Conservation (phyloP, 2,888 invertebrate species). For the Anodontia alba region DNA sequence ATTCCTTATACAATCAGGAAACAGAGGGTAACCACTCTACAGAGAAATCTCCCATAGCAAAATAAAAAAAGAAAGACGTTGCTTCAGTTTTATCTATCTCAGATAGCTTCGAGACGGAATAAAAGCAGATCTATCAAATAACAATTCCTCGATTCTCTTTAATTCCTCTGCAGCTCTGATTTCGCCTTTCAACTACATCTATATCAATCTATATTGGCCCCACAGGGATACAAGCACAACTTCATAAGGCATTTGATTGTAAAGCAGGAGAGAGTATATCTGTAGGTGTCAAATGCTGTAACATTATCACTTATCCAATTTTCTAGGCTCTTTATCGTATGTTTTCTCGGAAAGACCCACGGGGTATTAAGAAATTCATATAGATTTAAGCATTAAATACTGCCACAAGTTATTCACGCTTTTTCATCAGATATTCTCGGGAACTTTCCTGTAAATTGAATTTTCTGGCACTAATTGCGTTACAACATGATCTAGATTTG, state of each 20-base stretch:
- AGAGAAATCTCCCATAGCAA: too few species aligned
- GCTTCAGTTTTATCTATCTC: neutral
- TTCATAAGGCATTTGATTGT: neutral
- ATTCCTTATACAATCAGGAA: too few species aligned
- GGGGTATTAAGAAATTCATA: slow-evolving; percentile 15
- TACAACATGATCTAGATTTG: neutral
- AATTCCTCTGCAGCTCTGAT: slow-evolving; percentile 1
- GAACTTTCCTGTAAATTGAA: neutral
- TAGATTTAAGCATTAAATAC: slow-evolving; percentile 5
- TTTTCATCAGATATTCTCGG: neutral
- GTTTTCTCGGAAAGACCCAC: neutral
- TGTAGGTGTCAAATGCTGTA: slow-evolving; percentile 17
- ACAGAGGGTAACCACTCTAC: too few species aligned
- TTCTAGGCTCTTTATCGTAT: slow-evolving; percentile 7
- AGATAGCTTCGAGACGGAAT: neutral
- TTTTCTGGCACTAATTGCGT: neutral
- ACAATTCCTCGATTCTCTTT: neutral
- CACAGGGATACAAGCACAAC: neutral
- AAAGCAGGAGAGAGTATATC: slow-evolving; percentile 19
- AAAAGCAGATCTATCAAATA: neutral
- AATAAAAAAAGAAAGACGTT: too few species aligned
- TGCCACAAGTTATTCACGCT: neutral
- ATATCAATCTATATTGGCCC: slow-evolving; percentile 9
- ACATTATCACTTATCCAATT: slow-evolving; percentile 29
- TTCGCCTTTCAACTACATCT: slow-evolving; percentile 8